Conservation (phyloP, 1,140 invertebrate genomes). For the Rhysida immarginata region DNA sequence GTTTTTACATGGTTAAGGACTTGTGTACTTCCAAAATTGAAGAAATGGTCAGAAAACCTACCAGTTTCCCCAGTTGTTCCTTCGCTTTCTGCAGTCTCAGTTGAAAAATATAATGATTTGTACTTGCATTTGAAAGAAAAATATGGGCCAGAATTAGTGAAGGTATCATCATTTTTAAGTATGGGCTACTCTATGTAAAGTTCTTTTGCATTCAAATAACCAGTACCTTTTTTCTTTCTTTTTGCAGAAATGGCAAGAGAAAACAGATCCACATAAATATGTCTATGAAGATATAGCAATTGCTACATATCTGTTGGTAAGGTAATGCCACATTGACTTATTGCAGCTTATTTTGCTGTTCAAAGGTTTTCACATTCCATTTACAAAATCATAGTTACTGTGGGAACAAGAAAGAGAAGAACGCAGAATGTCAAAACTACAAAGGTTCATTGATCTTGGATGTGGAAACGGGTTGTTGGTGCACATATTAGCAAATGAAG, state of each 20-base stretch:
- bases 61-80: slow-evolving; percentile 20
- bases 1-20: slow-evolving; percentile 31
- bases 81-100: slow-evolving; percentile 46
- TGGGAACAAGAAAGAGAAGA: slow-evolving; percentile 11
- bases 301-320: slow-evolving; percentile 69
- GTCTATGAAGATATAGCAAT: slow-evolving; percentile 95
- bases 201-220: slow-evolving; percentile 21
- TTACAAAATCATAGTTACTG: no score
- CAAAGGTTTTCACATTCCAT: no score
- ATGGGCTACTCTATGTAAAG: not conserved
- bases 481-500: slow-evolving; percentile 69
- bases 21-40: slow-evolving; percentile 41
- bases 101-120: slow-evolving; percentile 49
- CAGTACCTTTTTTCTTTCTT: slow-evolving; percentile 2
- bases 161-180: slow-evolving; percentile 30
- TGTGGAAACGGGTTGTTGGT: slow-evolving; percentile 95
- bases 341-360: no score
- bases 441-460: slow-evolving; percentile 80
- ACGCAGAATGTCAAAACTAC: slow-evolving; percentile 24
- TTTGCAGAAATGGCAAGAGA: slow-evolving; percentile 57
- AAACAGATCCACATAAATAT: slow-evolving; percentile 84
- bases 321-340: no score
- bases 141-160: slow-evolving; percentile 54
- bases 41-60: slow-evolving; percentile 43
- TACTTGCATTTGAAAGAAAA: slow-evolving; percentile 63